A percentile compares a stretch with the other conserved stretches of the same genome.
Conservation (phyloP, 92 coral and sea anemone species). For the Muricea muricata region DNA sequence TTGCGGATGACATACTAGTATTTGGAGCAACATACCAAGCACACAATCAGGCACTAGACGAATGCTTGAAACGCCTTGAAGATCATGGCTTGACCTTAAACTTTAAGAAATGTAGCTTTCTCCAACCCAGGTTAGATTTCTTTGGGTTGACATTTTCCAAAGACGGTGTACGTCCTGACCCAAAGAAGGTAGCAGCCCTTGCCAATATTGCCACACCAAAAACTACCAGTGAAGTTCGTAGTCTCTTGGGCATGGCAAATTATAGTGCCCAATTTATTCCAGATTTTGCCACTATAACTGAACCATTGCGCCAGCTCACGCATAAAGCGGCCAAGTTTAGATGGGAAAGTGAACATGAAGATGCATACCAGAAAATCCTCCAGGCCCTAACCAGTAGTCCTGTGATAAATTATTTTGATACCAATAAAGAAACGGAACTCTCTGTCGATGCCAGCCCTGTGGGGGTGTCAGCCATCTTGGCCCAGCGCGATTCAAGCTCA, state of each 20-base stretch:
- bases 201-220: background rate
- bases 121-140: background rate
- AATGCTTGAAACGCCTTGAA: background rate
- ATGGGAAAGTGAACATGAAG: too few species aligned
- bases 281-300: background rate
- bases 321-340: background rate
- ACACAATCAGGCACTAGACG: background rate
- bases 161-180: background rate
- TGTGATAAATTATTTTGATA: background rate
- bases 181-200: too few species aligned
- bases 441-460: too few species aligned
- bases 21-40: slow-evolving; percentile 1
- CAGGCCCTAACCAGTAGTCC: too few species aligned
- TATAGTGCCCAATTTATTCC: too few species aligned
- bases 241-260: background rate
- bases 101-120: too few species aligned
- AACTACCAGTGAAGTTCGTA: background rate
- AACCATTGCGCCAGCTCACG: background rate
- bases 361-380: too few species aligned
- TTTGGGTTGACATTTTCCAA: background rate
- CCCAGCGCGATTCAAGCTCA: too few species aligned
- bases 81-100: background rate
- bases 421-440: background rate
- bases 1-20: too few species aligned
- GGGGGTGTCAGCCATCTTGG: too few species aligned